Evolutionary conservation across 2,888 invertebrate genomes (phyloP).

Genomic region (Poecilus cupreus): DNA sequence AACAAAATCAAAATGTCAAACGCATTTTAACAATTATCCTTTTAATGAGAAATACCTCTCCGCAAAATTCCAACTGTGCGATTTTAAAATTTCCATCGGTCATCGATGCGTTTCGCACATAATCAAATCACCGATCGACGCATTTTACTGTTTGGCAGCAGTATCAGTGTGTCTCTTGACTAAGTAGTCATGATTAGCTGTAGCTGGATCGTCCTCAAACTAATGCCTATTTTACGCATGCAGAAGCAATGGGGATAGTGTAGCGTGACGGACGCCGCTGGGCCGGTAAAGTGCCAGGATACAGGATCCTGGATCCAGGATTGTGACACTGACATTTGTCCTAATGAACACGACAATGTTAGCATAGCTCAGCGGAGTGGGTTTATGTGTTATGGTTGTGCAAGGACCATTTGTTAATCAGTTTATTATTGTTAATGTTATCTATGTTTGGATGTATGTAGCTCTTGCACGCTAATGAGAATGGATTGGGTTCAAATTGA

Average conservation of each 20-base stretch:
- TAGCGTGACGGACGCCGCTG: neutral
- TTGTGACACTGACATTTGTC: constrained; percentile 40
- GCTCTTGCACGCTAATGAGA: constrained; percentile 3
- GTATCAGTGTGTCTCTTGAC: too few species aligned
- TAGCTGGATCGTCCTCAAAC: neutral
- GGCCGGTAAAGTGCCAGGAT: neutral
- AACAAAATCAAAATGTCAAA: constrained; percentile 7
- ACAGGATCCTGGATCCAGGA: constrained; percentile 3
- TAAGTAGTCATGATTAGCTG: too few species aligned
- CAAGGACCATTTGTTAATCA: constrained; percentile 44
- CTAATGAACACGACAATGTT: constrained; percentile 26
- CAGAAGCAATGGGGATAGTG: neutral
- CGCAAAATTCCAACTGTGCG: neutral
- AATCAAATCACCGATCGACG: neutral
- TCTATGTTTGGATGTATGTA: neutral
- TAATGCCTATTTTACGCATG: neutral
- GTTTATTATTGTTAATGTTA: constrained; percentile 32
- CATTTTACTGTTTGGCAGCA: neutral
- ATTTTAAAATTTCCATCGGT: constrained; percentile 13
- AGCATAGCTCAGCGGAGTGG: neutral
- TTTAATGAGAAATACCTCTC: constrained; percentile 20
- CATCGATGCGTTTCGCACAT: neutral
- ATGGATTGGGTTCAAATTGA: constrained; percentile 27
- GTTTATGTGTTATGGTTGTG: constrained; percentile 10
- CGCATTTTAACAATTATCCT: neutral